A percentile compares a stretch with the other conserved stretches of the same genome.
These are phyloP conservation scores for Numida meleagris DNA, from an alignment of 2,113 vertebrate genomes.

Conservation along the genomic window DNA sequence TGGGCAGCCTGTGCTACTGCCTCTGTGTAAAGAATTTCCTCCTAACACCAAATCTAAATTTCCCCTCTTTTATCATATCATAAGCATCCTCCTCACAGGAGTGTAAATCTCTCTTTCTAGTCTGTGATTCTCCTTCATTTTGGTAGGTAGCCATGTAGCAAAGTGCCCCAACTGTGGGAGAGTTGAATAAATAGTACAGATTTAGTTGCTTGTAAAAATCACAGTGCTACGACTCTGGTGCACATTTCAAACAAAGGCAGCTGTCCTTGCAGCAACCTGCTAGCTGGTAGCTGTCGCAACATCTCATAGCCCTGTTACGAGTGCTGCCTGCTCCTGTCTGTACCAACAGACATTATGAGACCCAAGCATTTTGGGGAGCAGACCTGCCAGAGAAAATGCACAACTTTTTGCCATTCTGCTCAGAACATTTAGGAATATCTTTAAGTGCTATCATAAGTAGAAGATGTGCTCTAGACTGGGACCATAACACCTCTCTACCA, in stretches of 20 bases:
- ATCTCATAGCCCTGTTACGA: not conserved
- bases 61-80: not conserved
- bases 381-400: not conserved
- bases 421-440: not conserved
- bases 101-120: not conserved
- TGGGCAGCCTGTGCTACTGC: too few species aligned
- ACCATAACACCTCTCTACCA: not conserved
- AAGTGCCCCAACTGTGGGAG: not conserved
- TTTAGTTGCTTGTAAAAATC: not conserved
- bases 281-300: not conserved
- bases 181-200: not conserved
- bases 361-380: not conserved
- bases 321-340: not conserved
- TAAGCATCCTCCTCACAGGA: not conserved
- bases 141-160: not conserved
- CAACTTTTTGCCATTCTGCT: not conserved
- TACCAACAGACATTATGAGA: not conserved
- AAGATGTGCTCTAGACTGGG: too few species aligned
- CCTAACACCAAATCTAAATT: too few species aligned
- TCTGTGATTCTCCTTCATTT: not conserved
- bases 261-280: not conserved
- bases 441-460: not conserved
- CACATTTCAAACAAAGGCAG: not conserved
- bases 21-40: too few species aligned
- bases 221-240: not conserved